These are phyloP conservation scores for Clarias magur DNA, from an alignment of 2,113 vertebrate species.

Conservation along the genomic window DNA sequence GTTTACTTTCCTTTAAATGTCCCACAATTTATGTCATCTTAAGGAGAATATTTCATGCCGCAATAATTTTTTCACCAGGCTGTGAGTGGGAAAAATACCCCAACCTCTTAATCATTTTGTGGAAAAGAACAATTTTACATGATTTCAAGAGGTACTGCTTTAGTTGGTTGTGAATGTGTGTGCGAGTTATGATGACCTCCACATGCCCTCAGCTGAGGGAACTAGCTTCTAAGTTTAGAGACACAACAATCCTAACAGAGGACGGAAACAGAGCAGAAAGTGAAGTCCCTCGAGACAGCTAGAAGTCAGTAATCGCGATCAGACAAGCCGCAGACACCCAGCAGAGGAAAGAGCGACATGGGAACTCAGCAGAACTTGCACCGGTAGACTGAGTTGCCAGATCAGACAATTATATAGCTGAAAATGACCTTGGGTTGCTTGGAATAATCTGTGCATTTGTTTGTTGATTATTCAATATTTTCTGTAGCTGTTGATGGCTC, in stretches of 20 bases:
- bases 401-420: not conserved
- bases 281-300: constrained; percentile 66
- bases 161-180: not conserved
- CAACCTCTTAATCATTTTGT: not conserved
- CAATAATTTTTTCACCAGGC: not conserved
- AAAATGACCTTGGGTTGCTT: not conserved
- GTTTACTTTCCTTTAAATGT: not conserved
- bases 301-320: constrained; percentile 67
- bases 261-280: constrained; percentile 60
- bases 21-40: not conserved
- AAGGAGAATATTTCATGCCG: not conserved
- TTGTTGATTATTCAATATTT: no score
- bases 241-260: constrained; percentile 33
- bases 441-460: not conserved
- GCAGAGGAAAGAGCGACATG: constrained; percentile 75
- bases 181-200: constrained; percentile 10
- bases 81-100: not conserved
- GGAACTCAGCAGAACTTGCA: constrained; percentile 60
- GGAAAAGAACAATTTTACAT: not conserved
- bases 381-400: not conserved
- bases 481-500: not conserved
- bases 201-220: constrained; percentile 17
- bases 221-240: not conserved
- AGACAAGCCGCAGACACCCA: constrained; percentile 66
- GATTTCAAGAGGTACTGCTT: not conserved